Conservation (phyloP, 2,113 vertebrate species). For the Psammodynastes pulverulentus region DNA sequence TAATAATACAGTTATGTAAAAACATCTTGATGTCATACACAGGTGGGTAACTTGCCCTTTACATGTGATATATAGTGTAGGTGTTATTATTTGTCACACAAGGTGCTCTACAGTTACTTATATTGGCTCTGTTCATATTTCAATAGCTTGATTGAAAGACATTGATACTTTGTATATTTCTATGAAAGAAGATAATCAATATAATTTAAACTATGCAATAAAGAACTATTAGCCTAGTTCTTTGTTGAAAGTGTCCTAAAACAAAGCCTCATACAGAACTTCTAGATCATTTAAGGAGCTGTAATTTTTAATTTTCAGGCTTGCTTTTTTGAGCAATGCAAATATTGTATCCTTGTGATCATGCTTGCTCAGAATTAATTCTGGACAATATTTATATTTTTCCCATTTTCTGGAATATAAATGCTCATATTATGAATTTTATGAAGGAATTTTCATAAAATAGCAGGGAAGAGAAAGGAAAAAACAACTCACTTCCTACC, state of each 20-base stretch:
- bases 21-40: background rate
- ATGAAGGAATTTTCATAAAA: background rate
- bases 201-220: conserved; percentile 34
- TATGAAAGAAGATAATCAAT: background rate
- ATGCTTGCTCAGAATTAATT: background rate
- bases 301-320: background rate
- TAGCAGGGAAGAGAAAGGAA: background rate
- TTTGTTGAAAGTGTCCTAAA: conserved; percentile 10
- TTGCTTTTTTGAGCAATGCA: background rate
- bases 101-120: background rate
- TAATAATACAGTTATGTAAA: background rate
- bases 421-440: background rate
- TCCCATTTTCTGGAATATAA: background rate
- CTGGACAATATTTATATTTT: background rate
- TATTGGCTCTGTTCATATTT: background rate
- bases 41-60: background rate
- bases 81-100: background rate
- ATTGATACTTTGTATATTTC: background rate
- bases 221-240: background rate
- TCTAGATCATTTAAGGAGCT: background rate
- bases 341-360: accelerated
- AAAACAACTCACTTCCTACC: background rate
- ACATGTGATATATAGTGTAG: background rate
- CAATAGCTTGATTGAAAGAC: conserved; percentile 10
- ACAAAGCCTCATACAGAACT: background rate